phyloP scores from a whole-genome alignment of 2,113 vertebrate species.

The Gallinago media region DNA sequence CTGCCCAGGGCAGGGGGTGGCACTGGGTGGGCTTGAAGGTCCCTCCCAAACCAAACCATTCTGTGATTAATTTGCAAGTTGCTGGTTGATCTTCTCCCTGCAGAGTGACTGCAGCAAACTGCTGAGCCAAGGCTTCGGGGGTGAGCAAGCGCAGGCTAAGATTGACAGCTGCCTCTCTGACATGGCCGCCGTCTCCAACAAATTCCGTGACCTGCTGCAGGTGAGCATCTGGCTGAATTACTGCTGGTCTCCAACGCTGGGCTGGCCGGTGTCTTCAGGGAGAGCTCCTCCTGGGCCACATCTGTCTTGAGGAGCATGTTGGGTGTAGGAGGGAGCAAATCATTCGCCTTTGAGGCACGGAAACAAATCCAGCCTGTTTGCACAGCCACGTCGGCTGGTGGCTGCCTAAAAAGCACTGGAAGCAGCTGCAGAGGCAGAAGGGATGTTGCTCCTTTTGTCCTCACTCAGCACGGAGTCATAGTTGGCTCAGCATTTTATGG shows the following conservation, averaged over 20 bases:
- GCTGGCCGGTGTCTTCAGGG: not conserved
- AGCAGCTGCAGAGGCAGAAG: constrained; percentile 43
- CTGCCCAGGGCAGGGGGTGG: too few relatives aligned
- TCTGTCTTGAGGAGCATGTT: not conserved
- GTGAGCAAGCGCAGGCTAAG: constrained; percentile 90
- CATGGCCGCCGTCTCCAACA: constrained; percentile 90
- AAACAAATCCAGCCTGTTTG: not conserved
- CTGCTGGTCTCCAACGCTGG: not conserved
- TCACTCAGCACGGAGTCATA: not conserved
- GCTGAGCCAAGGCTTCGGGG: constrained; percentile 87
- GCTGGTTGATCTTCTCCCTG: not conserved
- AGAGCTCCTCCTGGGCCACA: not conserved
- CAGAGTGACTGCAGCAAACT: constrained; percentile 95
- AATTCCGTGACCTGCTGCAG: constrained; percentile 96
- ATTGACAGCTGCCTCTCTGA: constrained; percentile 96
- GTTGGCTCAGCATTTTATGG: not conserved
- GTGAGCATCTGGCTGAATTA: constrained; percentile 66
- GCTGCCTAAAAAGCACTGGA: not conserved
- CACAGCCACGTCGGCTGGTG: not conserved
- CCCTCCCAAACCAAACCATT: too few relatives aligned
- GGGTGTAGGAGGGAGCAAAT: not conserved
- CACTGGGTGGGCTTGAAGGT: too few relatives aligned
- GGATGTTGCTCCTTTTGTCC: not conserved
- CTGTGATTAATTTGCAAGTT: not conserved
- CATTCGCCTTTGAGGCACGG: not conserved